These are phyloP conservation scores for Otus sunia DNA, from an alignment of 2,113 vertebrate genomes.

Conservation along the genomic window DNA sequence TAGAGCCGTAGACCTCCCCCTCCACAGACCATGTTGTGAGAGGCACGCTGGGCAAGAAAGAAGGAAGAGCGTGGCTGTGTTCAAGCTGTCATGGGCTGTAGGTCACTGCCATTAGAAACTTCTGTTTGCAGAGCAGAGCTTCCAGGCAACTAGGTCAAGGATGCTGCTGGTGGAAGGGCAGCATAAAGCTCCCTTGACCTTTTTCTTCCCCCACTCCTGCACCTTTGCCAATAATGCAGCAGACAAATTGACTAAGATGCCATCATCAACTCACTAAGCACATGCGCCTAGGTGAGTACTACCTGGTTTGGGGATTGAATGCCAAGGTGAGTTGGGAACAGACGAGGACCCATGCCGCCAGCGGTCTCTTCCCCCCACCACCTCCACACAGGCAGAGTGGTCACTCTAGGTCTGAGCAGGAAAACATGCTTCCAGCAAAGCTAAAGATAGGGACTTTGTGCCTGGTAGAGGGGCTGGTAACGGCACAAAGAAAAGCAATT, in stretches of 20 bases:
- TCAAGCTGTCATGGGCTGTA: background rate
- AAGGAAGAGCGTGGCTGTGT: background rate
- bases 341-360: background rate
- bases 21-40: background rate
- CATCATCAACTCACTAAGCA: background rate
- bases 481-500: background rate
- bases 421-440: background rate
- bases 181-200: background rate
- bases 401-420: background rate
- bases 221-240: background rate
- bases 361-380: background rate
- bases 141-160: background rate
- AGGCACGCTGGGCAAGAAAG: background rate
- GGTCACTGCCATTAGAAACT: background rate
- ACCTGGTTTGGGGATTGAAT: background rate
- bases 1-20: background rate
- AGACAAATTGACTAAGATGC: background rate
- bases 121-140: background rate
- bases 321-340: background rate
- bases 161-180: background rate
- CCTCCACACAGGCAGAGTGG: background rate
- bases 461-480: background rate
- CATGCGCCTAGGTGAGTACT: background rate
- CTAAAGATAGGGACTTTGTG: background rate
- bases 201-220: background rate